Evolutionary conservation across 2,797 vertebrate species (phyloP), one percentile per base, ranked within the genome.

Genomic region (Adelosebastes latens): DNA sequence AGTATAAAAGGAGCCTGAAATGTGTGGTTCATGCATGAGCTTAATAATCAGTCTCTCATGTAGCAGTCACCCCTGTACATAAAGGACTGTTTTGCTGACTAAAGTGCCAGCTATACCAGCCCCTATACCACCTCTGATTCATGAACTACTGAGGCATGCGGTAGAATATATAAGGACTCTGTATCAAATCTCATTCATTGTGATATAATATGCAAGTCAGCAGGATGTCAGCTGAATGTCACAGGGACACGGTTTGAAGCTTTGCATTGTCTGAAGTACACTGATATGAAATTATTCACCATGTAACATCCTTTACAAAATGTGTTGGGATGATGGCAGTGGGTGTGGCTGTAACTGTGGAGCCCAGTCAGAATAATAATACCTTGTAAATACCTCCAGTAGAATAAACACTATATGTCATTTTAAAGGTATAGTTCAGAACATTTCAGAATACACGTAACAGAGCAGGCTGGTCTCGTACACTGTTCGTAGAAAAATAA

Each of bases 121-220:
- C 46, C 25, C 12, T 46, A 31, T 36, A 63, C 55, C 27, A 52
- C n/a, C 70, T 55, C 80, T 83, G 68, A 76, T 68, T 76, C 55
- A 69, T 75, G 1, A 63, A 67, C 75, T 63, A 31, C 24, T 2
- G 16, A 63, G 58, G 31, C 42, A 55, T 10, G n/a, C 2, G 0
- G 16, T 16, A 59, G 63, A n/a, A 73, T 75, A 75, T 72, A 64
- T 62, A 73, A 34, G 65, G 55, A 56, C 34, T 36, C 65, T 14
- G 46, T 52, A n/a, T 80, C 63, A 74, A 78, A 85, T 86, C 71
- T 59, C 27, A 24, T 83, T 73, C 22, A 76, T 71, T 78, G 61
- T 83, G 66, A 68, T 66, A 65, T 63, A 64, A 81, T 58, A 13
- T 83, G 64, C 69, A 74, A 52, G 61, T 42, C 29, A 79, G 80